Evolutionary conservation across 2,888 invertebrate genomes (phyloP).

Genomic region (Agonopterix arenella): DNA sequence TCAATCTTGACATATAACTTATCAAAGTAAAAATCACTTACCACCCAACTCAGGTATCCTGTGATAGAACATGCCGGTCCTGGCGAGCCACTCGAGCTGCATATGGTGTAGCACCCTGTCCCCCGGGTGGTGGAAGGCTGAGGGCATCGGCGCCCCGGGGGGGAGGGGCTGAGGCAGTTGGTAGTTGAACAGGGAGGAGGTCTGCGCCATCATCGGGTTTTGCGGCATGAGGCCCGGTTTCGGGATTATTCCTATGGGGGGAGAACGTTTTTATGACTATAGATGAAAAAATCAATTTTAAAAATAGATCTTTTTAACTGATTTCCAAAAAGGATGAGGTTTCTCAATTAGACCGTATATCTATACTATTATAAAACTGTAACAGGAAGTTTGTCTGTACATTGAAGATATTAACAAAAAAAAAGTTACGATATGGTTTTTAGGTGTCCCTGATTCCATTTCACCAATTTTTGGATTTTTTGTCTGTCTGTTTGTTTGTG

Average conservation of each 20-base stretch:
- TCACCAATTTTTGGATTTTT: no score
- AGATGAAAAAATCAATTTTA: background rate
- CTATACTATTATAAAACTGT: no score
- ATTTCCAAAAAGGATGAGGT: no score
- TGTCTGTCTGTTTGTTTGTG: no score
- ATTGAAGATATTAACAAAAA: no score
- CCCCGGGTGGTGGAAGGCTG: conserved; percentile 67
- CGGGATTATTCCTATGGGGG: conserved; percentile 71
- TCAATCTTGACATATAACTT: no score
- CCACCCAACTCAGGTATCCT: conserved; percentile 90
- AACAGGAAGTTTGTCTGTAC: no score
- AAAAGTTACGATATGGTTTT: no score
- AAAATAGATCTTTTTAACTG: no score
- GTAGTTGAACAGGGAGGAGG: conserved; percentile 53
- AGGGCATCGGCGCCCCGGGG: conserved; percentile 65
- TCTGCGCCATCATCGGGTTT: conserved; percentile 71
- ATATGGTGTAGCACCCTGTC: conserved; percentile 83
- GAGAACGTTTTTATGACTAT: background rate
- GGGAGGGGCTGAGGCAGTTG: conserved; percentile 40
- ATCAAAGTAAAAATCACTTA: no score
- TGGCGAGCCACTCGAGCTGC: conserved; percentile 93
- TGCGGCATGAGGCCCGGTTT: conserved; percentile 78
- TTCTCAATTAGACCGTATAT: no score
- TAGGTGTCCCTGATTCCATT: no score
- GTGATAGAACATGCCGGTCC: conserved; percentile 95